Conservation (phyloP, 2,797 vertebrate species). For the Anguilla marmorata region DNA sequence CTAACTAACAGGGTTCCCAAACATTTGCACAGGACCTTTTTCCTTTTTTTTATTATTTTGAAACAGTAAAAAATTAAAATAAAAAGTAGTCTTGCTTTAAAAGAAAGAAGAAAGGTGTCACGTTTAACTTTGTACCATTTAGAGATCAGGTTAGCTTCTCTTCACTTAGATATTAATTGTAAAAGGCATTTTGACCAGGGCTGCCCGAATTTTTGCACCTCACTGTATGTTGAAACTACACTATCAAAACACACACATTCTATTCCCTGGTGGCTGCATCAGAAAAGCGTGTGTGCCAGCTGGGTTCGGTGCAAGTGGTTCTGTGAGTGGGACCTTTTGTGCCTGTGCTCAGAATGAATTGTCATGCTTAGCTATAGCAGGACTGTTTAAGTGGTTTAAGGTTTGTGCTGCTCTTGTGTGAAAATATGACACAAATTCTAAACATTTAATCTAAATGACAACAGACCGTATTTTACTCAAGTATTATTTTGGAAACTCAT, state of each 20-base stretch:
- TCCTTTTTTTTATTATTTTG: no score
- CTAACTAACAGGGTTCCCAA: no score
- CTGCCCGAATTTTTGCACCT: no score
- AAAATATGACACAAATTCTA: not conserved
- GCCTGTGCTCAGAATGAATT: not conserved
- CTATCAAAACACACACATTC: not conserved
- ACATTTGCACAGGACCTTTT: no score
- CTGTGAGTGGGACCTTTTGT: not conserved
- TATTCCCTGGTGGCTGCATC: not conserved
- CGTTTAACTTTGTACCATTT: no score
- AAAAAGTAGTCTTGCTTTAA: no score
- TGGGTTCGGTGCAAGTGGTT: not conserved
- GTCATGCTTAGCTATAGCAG: not conserved
- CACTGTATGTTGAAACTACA: not conserved
- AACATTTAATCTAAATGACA: not conserved
- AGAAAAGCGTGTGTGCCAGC: not conserved
- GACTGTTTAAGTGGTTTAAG: not conserved
- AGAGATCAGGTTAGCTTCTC: no score
- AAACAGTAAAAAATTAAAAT: no score
- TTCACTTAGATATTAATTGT: no score
- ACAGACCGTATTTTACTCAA: not conserved
- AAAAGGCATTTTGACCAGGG: no score
- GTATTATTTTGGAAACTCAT: not conserved
- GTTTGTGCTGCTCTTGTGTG: not conserved
- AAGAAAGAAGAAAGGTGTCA: no score